Percentiles rank a stretch among this genome's conserved stretches.
phyloP scores from a whole-genome alignment of 53 echinoderm and acorn worm genomes.

The Temnopleurus reevesii region DNA sequence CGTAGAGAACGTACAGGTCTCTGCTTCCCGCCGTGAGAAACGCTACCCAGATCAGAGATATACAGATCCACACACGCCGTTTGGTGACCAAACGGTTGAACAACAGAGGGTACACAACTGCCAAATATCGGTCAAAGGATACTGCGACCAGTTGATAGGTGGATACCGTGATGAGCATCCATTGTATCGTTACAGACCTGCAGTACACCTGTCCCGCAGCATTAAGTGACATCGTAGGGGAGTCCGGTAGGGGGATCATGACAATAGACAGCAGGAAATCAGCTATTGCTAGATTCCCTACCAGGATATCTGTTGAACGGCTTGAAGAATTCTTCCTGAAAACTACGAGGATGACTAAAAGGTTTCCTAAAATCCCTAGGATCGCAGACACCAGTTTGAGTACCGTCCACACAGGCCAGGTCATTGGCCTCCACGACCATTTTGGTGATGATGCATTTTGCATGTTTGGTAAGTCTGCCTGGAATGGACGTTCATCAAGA shows the following conservation, averaged over 20 bases:
- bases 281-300: neutral
- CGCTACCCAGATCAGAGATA: neutral
- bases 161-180: neutral
- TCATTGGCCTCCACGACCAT: neutral
- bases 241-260: neutral
- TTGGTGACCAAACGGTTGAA: neutral
- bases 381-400: neutral
- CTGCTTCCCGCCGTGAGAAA: neutral
- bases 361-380: neutral
- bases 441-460: neutral
- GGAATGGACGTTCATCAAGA: neutral
- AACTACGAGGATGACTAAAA: neutral
- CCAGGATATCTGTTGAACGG: neutral
- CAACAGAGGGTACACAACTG: neutral
- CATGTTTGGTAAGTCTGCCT: too few species aligned
- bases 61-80: neutral
- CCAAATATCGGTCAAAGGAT: neutral
- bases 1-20: neutral
- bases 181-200: too few species aligned
- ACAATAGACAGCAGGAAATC: neutral
- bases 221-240: neutral
- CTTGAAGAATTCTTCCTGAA: neutral
- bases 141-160: neutral
- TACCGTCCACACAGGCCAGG: neutral
- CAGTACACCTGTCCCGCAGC: too few species aligned